These are phyloP conservation scores for Puffinus mauretanicus DNA, from an alignment of 2,113 vertebrate species.

Conservation along the genomic window DNA sequence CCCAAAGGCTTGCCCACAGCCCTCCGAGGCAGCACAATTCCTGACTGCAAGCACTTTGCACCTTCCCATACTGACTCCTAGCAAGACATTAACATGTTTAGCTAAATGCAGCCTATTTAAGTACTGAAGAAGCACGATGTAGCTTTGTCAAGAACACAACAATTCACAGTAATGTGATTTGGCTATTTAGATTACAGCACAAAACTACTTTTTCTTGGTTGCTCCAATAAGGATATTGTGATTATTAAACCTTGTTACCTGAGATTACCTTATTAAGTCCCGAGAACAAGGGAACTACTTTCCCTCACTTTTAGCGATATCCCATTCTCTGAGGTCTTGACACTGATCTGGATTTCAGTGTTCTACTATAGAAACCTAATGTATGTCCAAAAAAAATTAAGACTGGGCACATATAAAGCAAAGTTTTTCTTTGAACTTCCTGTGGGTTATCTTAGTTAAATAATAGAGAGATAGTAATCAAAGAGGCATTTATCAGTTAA, in stretches of 20 bases:
- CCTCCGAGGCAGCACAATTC: not conserved
- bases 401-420: not conserved
- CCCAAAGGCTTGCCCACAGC: no score
- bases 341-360: not conserved
- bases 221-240: not conserved
- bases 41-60: not conserved
- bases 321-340: not conserved
- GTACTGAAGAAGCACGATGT: not conserved
- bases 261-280: not conserved
- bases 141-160: not conserved
- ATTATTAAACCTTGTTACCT: not conserved
- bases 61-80: not conserved
- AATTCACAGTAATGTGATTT: not conserved
- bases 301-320: not conserved
- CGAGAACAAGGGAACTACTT: not conserved
- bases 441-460: not conserved
- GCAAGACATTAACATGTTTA: not conserved
- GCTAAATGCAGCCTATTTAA: not conserved
- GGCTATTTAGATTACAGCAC: not conserved
- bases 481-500: not conserved
- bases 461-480: not conserved
- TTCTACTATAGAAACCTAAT: not conserved
- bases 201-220: not conserved
- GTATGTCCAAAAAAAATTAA: not conserved
- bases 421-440: not conserved